These are phyloP conservation scores for Ryuthela nishihirai DNA, from an alignment of 2,888 invertebrate genomes.

Conservation along the genomic window DNA sequence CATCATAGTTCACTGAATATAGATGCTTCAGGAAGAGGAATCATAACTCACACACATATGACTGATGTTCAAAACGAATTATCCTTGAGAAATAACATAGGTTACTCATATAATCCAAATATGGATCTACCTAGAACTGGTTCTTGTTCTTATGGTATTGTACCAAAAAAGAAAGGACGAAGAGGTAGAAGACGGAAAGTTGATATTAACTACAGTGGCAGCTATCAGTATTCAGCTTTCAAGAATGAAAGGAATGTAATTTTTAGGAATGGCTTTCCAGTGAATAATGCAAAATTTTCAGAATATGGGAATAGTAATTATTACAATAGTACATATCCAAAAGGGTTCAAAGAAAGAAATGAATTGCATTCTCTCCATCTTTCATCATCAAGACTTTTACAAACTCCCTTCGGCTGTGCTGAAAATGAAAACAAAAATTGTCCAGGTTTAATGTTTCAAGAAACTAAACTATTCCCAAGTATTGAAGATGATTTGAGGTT, in stretches of 20 bases:
- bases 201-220: conserved; percentile 5
- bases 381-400: conserved; percentile 1
- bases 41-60: background rate
- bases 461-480: background rate
- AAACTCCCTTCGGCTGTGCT: too few species aligned
- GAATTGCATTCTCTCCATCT: conserved; percentile 5
- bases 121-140: background rate
- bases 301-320: conserved; percentile 6
- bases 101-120: conserved; percentile 11
- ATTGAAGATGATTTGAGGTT: conserved; percentile 15
- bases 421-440: conserved; percentile 1
- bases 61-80: too few species aligned
- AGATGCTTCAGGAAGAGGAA: background rate
- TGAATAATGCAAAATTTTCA: background rate
- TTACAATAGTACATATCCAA: background rate
- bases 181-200: conserved; percentile 15
- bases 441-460: conserved; percentile 1
- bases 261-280: conserved; percentile 2
- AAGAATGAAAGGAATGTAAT: conserved; percentile 11
- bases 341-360: conserved; percentile 2
- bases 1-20: conserved; percentile 1
- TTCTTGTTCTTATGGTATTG: background rate
- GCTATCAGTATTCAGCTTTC: conserved; percentile 8
- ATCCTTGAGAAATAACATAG: too few species aligned
- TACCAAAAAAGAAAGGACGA: conserved; percentile 21